Evolutionary conservation across 2,888 invertebrate species (phyloP).

Genomic region (Agrotis puta): DNA sequence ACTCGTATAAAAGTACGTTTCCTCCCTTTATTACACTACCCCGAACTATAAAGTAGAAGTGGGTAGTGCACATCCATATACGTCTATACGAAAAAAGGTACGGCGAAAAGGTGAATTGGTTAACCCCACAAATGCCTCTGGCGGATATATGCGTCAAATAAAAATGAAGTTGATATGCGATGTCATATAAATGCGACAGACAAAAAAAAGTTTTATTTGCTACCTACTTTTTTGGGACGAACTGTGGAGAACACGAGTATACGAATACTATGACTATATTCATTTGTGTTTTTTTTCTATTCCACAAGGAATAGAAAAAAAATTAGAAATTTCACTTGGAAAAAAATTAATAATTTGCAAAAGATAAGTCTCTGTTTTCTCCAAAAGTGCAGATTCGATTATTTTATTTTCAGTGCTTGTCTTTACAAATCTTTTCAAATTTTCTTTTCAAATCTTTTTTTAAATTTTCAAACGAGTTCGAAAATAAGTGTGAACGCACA

Average conservation of each 20-base stretch:
- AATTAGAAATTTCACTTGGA: slow-evolving; percentile 1
- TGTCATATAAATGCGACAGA: slow-evolving; percentile 59
- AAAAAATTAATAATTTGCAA: not conserved
- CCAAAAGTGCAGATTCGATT: too few relatives aligned
- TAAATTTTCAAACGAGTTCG: slow-evolving; percentile 30
- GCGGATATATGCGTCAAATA: slow-evolving; percentile 64
- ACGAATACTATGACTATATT: slow-evolving; percentile 32
- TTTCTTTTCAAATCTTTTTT: slow-evolving; percentile 20
- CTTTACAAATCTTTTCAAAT: slow-evolving; percentile 9
- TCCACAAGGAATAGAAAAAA: slow-evolving; percentile 9
- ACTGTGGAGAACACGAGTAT: slow-evolving; percentile 24
- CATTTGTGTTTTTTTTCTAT: slow-evolving; percentile 38
- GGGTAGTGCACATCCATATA: slow-evolving; percentile 22
- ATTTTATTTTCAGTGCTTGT: too few relatives aligned
- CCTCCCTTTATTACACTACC: slow-evolving; percentile 52
- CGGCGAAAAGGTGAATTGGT: slow-evolving; percentile 56
- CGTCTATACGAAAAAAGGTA: slow-evolving; percentile 48
- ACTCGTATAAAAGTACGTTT: slow-evolving; percentile 38
- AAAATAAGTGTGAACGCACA: slow-evolving; percentile 18
- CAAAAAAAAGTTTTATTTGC: slow-evolving; percentile 57
- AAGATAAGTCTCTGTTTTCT: too few relatives aligned
- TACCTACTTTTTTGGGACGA: slow-evolving; percentile 44
- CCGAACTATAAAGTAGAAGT: slow-evolving; percentile 53
- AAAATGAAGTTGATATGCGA: slow-evolving; percentile 66
- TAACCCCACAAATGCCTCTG: slow-evolving; percentile 59